Evolutionary conservation across 1,140 invertebrate genomes (phyloP).

Genomic region (Heliconius eleuchia): DNA sequence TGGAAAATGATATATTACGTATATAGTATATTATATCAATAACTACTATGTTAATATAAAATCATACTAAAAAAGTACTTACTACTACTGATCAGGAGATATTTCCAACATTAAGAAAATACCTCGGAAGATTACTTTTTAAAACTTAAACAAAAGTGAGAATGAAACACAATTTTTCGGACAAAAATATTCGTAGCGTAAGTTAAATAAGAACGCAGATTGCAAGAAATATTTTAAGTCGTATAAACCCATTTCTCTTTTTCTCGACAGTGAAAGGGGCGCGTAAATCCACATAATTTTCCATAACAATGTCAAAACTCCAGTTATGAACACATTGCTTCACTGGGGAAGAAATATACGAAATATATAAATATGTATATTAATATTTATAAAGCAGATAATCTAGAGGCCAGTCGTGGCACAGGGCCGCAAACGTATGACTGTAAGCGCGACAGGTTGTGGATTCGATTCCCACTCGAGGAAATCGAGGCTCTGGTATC

Average conservation of each 20-base stretch:
- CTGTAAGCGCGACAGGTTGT: no score
- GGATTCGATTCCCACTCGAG: no score
- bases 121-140: neutral
- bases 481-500: no score
- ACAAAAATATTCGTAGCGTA: constrained; percentile 56
- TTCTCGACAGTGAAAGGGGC: constrained; percentile 46
- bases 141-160: constrained; percentile 13
- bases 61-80: neutral
- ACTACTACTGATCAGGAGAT: neutral
- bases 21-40: no score
- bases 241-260: constrained; percentile 56
- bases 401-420: no score
- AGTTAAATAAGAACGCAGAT: constrained; percentile 55
- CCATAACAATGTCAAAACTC: constrained; percentile 53
- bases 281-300: constrained; percentile 42
- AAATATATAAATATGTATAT: neutral
- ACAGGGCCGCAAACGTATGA: no score
- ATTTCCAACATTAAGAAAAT: neutral
- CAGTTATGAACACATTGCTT: constrained; percentile 28
- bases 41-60: no score
- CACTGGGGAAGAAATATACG: constrained; percentile 34
- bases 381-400: neutral
- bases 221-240: constrained; percentile 59
- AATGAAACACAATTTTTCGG: constrained; percentile 22
- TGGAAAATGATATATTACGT: no score